Base-by-base conservation (phyloP, 1,140 invertebrate species). In the Sycobia sp. region DNA sequence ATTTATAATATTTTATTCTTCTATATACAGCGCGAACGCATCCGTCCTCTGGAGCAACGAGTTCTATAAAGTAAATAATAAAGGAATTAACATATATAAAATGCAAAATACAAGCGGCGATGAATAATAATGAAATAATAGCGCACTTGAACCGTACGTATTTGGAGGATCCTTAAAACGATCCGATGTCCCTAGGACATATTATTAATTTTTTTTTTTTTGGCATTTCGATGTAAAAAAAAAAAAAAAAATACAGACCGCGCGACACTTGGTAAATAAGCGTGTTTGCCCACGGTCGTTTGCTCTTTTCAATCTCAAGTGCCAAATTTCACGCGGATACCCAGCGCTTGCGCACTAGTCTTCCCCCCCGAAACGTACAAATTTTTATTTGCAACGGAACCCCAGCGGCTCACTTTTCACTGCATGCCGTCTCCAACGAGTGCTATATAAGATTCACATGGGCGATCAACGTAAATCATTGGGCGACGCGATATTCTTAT, bases 61-160 rank as follows among this genome's bases (percentile, higher is more conserved):
- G 3, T 62, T 55, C 55, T 39, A 25, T 62, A 18, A 54, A 54
- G 14, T 20, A 47, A 32, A 34, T 20, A 29, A 34, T 34, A 46
- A 57, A 57, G 27, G 4, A 14, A 54, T n/a, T 23, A 11, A 23
- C 20, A 41, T 4, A 43, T 41, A 20, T 29, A 20, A 55, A 20
- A 54, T 32, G 11, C 29, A 32, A 32, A 38, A 51, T 62, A n/a
- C n/a, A 62, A 65, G 56, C 55, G 27, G 54, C n/a, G 3, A 23
- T 14, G 16, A 20, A 46, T 44, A 20, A n/a, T n/a, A n/a, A n/a
- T n/a, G n/a, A 27, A 70, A 68, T 53, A 13, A 36, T 10, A 29
- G 49, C 39, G 50, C 62, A 69, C 13, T 46, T 55, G 34, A 54
- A 25, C 27, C 54, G 59, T 62, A 47, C 60, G 46, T 47, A 16